Evolutionary conservation across 2,888 invertebrate genomes (phyloP).

Genomic region (Tipula helvola): DNA sequence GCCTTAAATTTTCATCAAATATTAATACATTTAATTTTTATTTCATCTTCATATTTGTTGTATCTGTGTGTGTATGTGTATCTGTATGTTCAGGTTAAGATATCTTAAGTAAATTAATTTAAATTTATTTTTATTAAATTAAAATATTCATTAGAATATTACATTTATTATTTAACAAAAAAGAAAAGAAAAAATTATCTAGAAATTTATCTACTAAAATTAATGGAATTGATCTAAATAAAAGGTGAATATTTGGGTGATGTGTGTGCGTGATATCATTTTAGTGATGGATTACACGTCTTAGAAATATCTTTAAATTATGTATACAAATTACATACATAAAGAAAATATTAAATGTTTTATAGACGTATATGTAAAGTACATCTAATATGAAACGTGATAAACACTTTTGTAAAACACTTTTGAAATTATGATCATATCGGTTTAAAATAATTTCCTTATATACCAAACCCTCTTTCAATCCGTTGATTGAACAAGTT

Average conservation of each 20-base stretch:
- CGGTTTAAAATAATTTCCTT: not conserved
- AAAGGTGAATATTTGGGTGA: not conserved
- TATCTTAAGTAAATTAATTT: not conserved
- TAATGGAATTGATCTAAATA: not conserved
- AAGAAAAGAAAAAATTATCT: not conserved
- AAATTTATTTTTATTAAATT: conserved; percentile 4
- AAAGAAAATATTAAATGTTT: not conserved
- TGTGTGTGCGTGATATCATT: not conserved
- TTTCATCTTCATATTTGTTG: not conserved
- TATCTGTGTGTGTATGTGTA: not conserved
- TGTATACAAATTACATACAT: not conserved
- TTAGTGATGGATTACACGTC: not conserved
- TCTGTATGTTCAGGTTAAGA: not conserved
- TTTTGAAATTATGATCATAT: not conserved
- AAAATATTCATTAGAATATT: conserved; percentile 4
- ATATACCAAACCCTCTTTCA: not conserved
- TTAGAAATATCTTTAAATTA: not conserved
- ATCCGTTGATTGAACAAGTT: not conserved
- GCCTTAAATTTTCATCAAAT: not conserved
- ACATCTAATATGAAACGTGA: not conserved
- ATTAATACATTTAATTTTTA: not conserved
- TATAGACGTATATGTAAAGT: not conserved
- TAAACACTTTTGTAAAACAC: not conserved
- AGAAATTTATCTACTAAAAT: too few species aligned
- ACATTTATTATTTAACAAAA: not conserved